phyloP scores from a whole-genome alignment of 2,113 vertebrate genomes.

The Caranx ignobilis region DNA sequence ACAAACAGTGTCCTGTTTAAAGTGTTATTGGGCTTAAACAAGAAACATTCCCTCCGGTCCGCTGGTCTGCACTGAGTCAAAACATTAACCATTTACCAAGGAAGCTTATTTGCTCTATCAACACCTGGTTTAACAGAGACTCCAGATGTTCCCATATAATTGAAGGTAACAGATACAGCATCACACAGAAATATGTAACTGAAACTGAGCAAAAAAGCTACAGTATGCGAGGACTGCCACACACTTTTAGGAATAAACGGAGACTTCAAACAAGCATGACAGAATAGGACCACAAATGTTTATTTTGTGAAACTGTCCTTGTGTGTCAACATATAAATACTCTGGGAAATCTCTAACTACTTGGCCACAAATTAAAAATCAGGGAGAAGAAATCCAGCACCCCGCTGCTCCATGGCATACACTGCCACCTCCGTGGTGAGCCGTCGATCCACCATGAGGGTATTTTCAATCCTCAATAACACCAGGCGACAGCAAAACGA shows the following conservation, averaged over 20 bases:
- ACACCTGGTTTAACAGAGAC: slow-evolving; percentile 50
- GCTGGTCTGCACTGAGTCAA: slow-evolving; percentile 45
- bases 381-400: slow-evolving; percentile 24
- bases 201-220: neutral
- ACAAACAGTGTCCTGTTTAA: slow-evolving; percentile 56
- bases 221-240: neutral
- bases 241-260: neutral
- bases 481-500: slow-evolving; percentile 60
- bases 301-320: slow-evolving; percentile 20
- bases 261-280: neutral
- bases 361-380: slow-evolving; percentile 53
- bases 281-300: neutral
- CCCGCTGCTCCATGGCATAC: slow-evolving; percentile 40
- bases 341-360: slow-evolving; percentile 47
- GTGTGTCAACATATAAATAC: slow-evolving; percentile 42
- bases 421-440: slow-evolving; percentile 62
- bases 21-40: slow-evolving; percentile 38
- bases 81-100: slow-evolving; percentile 37
- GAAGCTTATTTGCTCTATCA: slow-evolving; percentile 29
- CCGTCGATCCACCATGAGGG: slow-evolving; percentile 42
- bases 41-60: slow-evolving; percentile 43
- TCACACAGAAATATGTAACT: neutral
- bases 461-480: slow-evolving; percentile 64
- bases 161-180: slow-evolving; percentile 8
- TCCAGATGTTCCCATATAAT: slow-evolving; percentile 48